Evolutionary conservation across 2,888 invertebrate genomes (phyloP), one percentile per base, ranked within the genome.

Genomic region (Hypomecis punctinalis): DNA sequence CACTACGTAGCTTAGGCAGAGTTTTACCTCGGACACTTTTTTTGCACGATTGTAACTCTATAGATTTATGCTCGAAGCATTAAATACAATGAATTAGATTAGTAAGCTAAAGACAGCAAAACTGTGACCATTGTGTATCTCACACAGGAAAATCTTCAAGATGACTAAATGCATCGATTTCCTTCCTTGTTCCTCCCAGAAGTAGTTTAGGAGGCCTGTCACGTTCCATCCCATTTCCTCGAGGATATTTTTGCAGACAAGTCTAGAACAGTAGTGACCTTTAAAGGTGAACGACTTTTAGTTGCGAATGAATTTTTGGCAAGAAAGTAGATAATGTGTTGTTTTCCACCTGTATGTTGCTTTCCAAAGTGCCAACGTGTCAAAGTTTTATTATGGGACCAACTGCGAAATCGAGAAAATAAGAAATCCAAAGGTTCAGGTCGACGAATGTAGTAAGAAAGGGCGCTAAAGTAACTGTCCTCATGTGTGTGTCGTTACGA

Each of bases 171-270:
- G 11, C 35, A 23, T 10, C 1, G 13, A 13, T 13, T 9, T 6
- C 10, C 10, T 70, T 67, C 67, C 70, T 63, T 3, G 33, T 70
- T 66, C 70, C 68, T 59, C 0, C 47, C 6, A 7, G 49, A 42
- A 33, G 48, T 37, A 7, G 8, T 40, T 66, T 60, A 33, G 33
- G 46, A 66, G 48, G 48, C 37, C 35, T 10, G 43, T 42, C 67
- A 70, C 67, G 67, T 56, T 5, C 10, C 23, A n/a, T 37, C 10
- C 9, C 35, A 42, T 66, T 66, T 70, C 70, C 68, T 70, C 54
- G 48, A 66, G 70, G 70, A 70, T 63, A 67, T n/a, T 7, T 0
- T 1, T n/a, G 23, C 9, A 42, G 45, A 49, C 54, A 45, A 39
- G 65, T 63, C 54, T 61, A 48, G 61, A 66, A 36, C n/a, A 33